phyloP scores from a whole-genome alignment of 2,888 invertebrate genomes.

The Drosophila limbata region DNA sequence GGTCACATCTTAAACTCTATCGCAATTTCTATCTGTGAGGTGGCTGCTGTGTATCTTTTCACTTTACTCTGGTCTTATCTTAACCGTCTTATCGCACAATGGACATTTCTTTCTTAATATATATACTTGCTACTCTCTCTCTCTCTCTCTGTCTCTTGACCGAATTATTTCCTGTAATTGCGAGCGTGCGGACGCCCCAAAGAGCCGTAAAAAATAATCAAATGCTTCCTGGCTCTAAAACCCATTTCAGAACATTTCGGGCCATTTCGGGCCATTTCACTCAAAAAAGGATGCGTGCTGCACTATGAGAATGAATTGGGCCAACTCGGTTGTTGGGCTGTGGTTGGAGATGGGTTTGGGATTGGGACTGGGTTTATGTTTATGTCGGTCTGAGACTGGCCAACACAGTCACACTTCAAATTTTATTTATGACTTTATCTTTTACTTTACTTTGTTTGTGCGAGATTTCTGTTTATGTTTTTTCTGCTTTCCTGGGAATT shows the following conservation, averaged over 20 bases:
- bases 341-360: background rate
- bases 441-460: constrained; percentile 61
- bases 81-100: constrained; percentile 56
- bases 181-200: constrained; percentile 60
- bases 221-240: constrained; percentile 74
- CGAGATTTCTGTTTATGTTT: constrained; percentile 73
- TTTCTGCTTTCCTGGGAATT: constrained; percentile 75
- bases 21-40: constrained; percentile 46
- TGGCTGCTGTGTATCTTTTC: constrained; percentile 69
- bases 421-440: constrained; percentile 82
- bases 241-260: constrained; percentile 61
- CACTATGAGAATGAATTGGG: constrained; percentile 74
- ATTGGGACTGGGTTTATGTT: background rate
- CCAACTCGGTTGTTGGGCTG: constrained; percentile 11
- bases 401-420: constrained; percentile 67
- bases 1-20: constrained; percentile 50
- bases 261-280: constrained; percentile 56
- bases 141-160: constrained; percentile 40
- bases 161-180: constrained; percentile 82
- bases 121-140: background rate
- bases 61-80: constrained; percentile 66
- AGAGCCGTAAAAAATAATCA: constrained; percentile 77
- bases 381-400: constrained; percentile 20
- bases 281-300: constrained; percentile 75
- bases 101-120: constrained; percentile 56